phyloP scores from a whole-genome alignment of 2,113 vertebrate genomes.

The Dascyllus trimaculatus region DNA sequence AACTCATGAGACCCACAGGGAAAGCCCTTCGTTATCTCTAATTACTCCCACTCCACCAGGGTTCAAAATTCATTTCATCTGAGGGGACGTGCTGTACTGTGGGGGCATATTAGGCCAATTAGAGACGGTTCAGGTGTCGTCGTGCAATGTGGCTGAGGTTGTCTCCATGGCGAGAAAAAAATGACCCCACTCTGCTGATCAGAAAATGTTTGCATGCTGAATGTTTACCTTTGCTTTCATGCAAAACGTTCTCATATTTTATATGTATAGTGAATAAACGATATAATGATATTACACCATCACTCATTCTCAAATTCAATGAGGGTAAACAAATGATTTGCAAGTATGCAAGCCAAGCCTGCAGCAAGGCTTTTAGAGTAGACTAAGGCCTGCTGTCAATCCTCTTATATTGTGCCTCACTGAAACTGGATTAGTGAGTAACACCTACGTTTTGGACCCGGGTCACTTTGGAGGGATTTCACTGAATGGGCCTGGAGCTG shows the following conservation, averaged over 20 bases:
- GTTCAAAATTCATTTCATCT: conserved; percentile 83
- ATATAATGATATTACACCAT: too few species aligned
- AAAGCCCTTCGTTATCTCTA: conserved; percentile 84
- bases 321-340: background rate
- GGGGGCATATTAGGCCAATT: conserved; percentile 79
- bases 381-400: conserved; percentile 79
- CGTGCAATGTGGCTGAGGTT: conserved; percentile 19
- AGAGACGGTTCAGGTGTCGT: conserved; percentile 60
- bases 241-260: background rate
- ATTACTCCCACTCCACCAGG: conserved; percentile 80
- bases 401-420: conserved; percentile 84
- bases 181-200: conserved; percentile 7
- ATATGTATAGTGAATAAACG: background rate
- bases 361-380: conserved; percentile 60
- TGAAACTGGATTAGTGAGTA: conserved; percentile 85
- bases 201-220: conserved; percentile 16
- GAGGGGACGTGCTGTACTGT: conserved; percentile 58
- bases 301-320: background rate
- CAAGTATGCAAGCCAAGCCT: background rate
- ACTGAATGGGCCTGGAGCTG: conserved; percentile 70
- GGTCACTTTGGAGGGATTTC: conserved; percentile 84
- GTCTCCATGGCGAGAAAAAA: conserved; percentile 66
- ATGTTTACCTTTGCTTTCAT: background rate
- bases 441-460: conserved; percentile 70
- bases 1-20: conserved; percentile 74